Percentiles rank a stretch among this genome's conserved stretches.
These are phyloP conservation scores for Bombus polaris DNA, from an alignment of 1,140 invertebrate genomes.

Conservation along the genomic window DNA sequence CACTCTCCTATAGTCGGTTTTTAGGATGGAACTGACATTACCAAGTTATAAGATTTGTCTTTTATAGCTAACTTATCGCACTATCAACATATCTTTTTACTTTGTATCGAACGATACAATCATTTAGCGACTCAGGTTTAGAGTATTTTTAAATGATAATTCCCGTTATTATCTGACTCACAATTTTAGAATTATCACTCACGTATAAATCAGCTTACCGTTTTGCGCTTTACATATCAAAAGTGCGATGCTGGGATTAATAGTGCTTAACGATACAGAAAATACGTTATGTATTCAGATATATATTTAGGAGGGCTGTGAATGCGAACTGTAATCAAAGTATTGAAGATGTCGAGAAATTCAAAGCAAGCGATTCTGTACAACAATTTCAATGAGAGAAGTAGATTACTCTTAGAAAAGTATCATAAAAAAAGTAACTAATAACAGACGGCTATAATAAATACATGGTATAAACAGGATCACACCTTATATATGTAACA, in stretches of 20 bases:
- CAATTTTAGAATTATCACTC: no score
- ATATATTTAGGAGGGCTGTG: no score
- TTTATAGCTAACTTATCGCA: slow-evolving; percentile 48
- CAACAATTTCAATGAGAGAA: neutral
- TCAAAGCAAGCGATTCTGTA: neutral
- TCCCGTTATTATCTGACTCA: no score
- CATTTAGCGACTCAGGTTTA: neutral
- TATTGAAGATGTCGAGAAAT: neutral
- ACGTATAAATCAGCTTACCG: no score
- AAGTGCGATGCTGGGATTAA: no score
- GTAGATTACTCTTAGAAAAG: neutral
- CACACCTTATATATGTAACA: neutral
- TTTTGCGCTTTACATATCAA: no score
- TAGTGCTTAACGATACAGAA: no score
- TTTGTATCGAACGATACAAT: neutral
- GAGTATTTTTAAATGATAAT: neutral
- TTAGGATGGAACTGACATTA: neutral
- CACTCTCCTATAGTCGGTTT: neutral
- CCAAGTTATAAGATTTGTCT: neutral
- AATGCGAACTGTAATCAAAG: neutral
- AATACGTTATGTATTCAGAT: no score
- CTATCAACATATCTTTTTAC: neutral
- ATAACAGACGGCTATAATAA: neutral
- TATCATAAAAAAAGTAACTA: neutral
- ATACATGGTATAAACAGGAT: neutral